phyloP scores from a whole-genome alignment of 2,797 vertebrate species.

The Falco peregrinus region DNA sequence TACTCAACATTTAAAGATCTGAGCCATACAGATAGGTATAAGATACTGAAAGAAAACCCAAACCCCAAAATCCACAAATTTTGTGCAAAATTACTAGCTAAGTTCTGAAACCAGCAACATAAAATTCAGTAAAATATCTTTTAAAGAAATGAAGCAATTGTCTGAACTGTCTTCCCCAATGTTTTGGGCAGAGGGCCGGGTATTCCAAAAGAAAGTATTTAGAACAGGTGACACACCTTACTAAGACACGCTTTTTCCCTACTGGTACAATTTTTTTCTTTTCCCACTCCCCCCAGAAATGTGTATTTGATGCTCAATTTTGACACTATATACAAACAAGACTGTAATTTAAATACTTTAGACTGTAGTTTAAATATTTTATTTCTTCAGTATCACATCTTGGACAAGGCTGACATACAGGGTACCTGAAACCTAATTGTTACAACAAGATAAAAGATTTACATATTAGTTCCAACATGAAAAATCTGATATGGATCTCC shows the following conservation, averaged over 20 bases:
- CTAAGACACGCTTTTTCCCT: not conserved
- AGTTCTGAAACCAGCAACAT: not conserved
- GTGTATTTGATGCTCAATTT: not conserved
- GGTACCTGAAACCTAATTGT: not conserved
- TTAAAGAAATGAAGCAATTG: not conserved
- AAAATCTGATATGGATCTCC: not conserved
- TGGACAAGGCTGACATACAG: not conserved
- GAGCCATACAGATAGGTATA: not conserved
- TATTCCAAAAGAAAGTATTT: not conserved
- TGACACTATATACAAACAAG: not conserved
- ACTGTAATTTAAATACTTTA: not conserved
- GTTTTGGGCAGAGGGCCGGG: fast-evolving
- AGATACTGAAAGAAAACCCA: not conserved
- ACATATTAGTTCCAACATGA: not conserved
- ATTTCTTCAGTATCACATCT: not conserved
- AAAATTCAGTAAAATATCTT: not conserved
- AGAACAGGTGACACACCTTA: too few relatives aligned
- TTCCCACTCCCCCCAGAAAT: not conserved
- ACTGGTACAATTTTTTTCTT: not conserved
- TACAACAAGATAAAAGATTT: not conserved
- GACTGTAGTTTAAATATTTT: not conserved
- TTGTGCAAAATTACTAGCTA: not conserved
- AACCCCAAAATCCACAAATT: fast-evolving
- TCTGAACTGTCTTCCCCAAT: not conserved
- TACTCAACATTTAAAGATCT: not conserved